phyloP scores from a whole-genome alignment of 2,888 invertebrate species.

The Ischnura elegans region DNA sequence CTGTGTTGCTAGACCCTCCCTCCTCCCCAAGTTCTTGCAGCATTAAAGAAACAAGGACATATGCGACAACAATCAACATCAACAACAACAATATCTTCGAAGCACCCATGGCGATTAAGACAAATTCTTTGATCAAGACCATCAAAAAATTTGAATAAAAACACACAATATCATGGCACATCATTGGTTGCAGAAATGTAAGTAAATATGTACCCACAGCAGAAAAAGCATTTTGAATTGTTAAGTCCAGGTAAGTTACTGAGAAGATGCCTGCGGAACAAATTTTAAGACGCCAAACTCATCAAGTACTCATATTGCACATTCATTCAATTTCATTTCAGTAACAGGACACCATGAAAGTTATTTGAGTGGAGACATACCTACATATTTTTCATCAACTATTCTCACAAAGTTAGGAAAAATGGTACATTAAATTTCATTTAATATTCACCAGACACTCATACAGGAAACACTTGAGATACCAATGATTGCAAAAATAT shows the following conservation, averaged over 20 bases:
- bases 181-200: slow-evolving; percentile 48
- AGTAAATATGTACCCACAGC: slow-evolving; percentile 57
- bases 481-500: slow-evolving; percentile 11
- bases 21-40: slow-evolving; percentile 52
- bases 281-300: slow-evolving; percentile 19
- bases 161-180: slow-evolving; percentile 60
- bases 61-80: slow-evolving; percentile 65
- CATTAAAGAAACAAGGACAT: slow-evolving; percentile 62
- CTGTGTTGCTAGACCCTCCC: slow-evolving; percentile 37
- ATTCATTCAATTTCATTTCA: slow-evolving; percentile 7
- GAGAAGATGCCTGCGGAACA: slow-evolving; percentile 33
- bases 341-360: not conserved
- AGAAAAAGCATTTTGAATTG: slow-evolving; percentile 47
- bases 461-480: slow-evolving; percentile 9
- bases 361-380: not conserved
- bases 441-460: not conserved
- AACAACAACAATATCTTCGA: slow-evolving; percentile 66
- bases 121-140: slow-evolving; percentile 56
- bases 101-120: slow-evolving; percentile 63
- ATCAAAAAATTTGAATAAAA: slow-evolving; percentile 58
- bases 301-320: not conserved
- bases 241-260: not conserved
- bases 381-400: not conserved
- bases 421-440: not conserved
- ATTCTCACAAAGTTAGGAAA: not conserved